These are phyloP conservation scores for Metopolophium dirhodum DNA, from an alignment of 1,140 invertebrate genomes.

Conservation along the genomic window DNA sequence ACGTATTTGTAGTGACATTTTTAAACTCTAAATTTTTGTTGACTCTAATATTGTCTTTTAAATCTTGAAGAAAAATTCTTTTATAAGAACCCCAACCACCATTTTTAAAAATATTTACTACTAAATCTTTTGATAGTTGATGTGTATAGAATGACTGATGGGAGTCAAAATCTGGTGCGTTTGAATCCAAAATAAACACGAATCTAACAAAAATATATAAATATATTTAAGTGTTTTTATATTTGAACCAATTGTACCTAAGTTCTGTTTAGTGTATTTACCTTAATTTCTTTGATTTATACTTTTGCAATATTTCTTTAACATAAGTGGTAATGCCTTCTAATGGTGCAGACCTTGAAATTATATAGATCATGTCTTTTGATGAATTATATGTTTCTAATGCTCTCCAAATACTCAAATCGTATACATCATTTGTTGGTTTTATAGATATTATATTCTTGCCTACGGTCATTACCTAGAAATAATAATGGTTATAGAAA, in stretches of 20 bases:
- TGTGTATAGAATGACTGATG: slow-evolving; percentile 70
- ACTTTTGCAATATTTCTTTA: not conserved
- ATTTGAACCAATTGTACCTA: too few species aligned
- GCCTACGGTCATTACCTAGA: not conserved
- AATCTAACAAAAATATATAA: slow-evolving; percentile 62
- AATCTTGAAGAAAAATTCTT: not conserved
- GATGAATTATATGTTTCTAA: not conserved
- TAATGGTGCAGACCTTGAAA: not conserved
- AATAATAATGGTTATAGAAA: not conserved
- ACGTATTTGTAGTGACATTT: not conserved
- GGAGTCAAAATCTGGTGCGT: slow-evolving; percentile 71
- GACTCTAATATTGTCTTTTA: not conserved
- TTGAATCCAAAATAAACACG: slow-evolving; percentile 71
- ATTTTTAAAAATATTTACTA: slow-evolving; percentile 77
- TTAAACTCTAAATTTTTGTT: not conserved
- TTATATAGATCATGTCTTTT: not conserved
- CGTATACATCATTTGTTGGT: not conserved
- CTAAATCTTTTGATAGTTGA: slow-evolving; percentile 75
- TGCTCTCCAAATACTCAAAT: not conserved
- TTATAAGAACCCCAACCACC: slow-evolving; percentile 80
- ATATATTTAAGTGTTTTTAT: not conserved
- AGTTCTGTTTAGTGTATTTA: not conserved
- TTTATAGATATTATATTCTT: not conserved
- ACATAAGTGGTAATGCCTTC: not conserved
- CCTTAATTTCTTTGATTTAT: not conserved